Percentiles rank a stretch among this genome's conserved stretches.
phyloP scores from a whole-genome alignment of 1,140 invertebrate species.

The Apocrypta bakeri region DNA sequence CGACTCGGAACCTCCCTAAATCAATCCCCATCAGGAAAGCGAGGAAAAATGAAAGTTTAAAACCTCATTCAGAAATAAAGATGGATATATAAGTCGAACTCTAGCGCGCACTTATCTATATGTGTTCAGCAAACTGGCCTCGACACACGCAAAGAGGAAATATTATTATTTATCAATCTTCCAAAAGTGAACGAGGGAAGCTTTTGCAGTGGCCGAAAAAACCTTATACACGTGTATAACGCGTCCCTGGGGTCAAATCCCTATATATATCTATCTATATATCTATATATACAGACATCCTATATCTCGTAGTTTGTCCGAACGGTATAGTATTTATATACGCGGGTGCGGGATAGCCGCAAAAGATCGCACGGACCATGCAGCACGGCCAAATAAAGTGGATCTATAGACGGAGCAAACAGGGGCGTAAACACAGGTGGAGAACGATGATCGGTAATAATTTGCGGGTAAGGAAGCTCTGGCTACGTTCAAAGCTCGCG shows the following conservation, averaged over 20 bases:
- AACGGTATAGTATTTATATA: neutral
- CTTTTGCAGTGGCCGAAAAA: neutral
- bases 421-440: neutral
- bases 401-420: neutral
- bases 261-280: too few species aligned
- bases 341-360: neutral
- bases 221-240: constrained; percentile 58
- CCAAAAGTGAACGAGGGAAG: neutral
- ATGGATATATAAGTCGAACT: neutral
- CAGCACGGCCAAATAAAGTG: constrained; percentile 13
- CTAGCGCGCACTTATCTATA: too few species aligned
- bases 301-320: constrained; percentile 33
- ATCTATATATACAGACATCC: too few species aligned
- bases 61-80: neutral
- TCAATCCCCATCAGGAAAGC: neutral
- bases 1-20: neutral
- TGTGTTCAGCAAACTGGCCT: too few species aligned
- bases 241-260: constrained; percentile 60
- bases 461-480: neutral
- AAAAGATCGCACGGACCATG: neutral
- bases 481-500: too few species aligned
- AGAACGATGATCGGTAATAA: constrained; percentile 28
- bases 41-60: neutral
- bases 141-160: constrained; percentile 34
- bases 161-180: constrained; percentile 61